phyloP scores from a whole-genome alignment of 2,888 invertebrate genomes.

The Adineta ricciae region DNA sequence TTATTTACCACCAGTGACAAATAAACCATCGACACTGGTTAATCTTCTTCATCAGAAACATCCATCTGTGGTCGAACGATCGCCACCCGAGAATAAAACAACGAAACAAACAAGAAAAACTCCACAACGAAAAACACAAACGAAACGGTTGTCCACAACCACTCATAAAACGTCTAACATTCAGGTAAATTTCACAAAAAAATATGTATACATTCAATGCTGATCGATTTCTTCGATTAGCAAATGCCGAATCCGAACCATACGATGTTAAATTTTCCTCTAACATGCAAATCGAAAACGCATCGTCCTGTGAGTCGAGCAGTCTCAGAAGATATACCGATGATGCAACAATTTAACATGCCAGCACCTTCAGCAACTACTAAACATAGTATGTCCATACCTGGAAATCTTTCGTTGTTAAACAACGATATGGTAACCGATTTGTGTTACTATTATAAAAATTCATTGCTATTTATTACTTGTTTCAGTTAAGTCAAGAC shows the following conservation, averaged over 20 bases:
- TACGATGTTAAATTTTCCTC: not conserved
- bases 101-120: not conserved
- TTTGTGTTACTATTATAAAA: not conserved
- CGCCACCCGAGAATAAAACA: not conserved
- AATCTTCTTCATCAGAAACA: conserved; percentile 20
- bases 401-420: not conserved
- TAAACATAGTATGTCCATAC: not conserved
- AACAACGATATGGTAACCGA: not conserved
- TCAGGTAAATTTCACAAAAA: not conserved
- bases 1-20: not conserved
- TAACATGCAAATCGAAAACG: not conserved
- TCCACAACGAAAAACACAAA: not conserved
- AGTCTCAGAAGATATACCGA: not conserved
- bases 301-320: not conserved
- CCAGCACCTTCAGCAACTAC: not conserved
- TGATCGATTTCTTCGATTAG: not conserved
- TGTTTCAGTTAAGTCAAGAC: not conserved
- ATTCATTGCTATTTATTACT: not conserved
- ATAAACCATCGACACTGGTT: not conserved
- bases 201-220: too few species aligned
- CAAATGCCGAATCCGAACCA: not conserved
- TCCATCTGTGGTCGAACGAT: not conserved
- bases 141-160: not conserved
- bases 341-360: not conserved
- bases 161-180: not conserved